phyloP scores from a whole-genome alignment of 2,113 vertebrate genomes.

The Limnothrissa miodon region DNA sequence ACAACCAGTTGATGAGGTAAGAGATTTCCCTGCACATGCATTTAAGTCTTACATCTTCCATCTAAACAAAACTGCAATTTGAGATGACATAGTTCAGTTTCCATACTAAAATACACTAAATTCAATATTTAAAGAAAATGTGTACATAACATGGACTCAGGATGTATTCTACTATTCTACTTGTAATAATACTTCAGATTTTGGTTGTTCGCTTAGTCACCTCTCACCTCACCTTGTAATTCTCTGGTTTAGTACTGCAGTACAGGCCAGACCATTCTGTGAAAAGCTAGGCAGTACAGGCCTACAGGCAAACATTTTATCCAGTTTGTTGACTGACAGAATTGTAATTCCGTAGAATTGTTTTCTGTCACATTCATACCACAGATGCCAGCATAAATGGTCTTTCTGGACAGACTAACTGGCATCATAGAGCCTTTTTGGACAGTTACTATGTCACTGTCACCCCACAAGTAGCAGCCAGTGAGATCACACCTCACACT shows the following conservation, averaged over 20 bases:
- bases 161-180: background rate
- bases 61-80: background rate
- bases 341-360: too few relatives aligned
- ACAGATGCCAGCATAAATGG: background rate
- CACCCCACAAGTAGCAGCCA: slow-evolving; percentile 11
- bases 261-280: background rate
- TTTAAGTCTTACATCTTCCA: background rate
- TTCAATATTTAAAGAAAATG: background rate
- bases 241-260: background rate
- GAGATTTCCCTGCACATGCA: slow-evolving; percentile 27
- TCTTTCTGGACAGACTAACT: background rate
- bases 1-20: slow-evolving; percentile 88
- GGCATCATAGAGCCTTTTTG: background rate
- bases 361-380: too few relatives aligned
- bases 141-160: too few relatives aligned
- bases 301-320: background rate
- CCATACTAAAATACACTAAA: background rate
- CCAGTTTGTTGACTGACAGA: background rate
- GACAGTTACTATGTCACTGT: background rate
- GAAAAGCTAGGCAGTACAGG: background rate
- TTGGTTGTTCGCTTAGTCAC: background rate
- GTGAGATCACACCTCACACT: background rate
- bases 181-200: background rate
- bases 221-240: background rate
- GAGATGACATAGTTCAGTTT: background rate